Percentiles rank a stretch among this genome's conserved stretches.
Conservation (phyloP, 2,113 vertebrate species). For the Ochotona curzoniae region DNA sequence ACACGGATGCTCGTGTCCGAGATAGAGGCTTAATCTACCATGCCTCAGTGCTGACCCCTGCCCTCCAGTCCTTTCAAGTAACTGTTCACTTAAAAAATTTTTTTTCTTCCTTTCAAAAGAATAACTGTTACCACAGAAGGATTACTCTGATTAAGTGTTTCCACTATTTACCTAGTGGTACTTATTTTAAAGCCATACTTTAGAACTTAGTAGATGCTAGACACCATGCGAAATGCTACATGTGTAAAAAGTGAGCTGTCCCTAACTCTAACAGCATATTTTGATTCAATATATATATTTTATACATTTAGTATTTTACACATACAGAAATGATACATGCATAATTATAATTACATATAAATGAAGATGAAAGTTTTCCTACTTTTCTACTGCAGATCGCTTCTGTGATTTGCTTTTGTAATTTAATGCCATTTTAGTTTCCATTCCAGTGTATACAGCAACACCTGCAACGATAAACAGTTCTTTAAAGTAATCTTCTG, state of each 20-base stretch:
- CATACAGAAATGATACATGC: not conserved
- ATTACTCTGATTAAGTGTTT: not conserved
- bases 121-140: not conserved
- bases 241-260: not conserved
- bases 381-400: conserved; percentile 99
- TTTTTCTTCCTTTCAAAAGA: not conserved
- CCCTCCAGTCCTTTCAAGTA: not conserved
- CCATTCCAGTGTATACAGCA: conserved; percentile 99
- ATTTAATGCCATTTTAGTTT: conserved; percentile 99
- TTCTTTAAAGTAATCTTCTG: not conserved
- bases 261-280: not conserved
- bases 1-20: too few species aligned
- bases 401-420: conserved; percentile 99
- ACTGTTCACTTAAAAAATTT: not conserved
- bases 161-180: not conserved
- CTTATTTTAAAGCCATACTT: conserved; percentile 47
- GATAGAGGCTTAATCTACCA: too few species aligned
- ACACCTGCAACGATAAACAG: conserved; percentile 90
- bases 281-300: conserved; percentile 5
- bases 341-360: not conserved
- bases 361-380: conserved; percentile 77
- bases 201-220: not conserved
- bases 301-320: not conserved
- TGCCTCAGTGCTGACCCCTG: too few species aligned
- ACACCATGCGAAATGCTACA: conserved; percentile 30